phyloP scores from a whole-genome alignment of 2,888 invertebrate species.

The Hemicrepidius hirtus region DNA sequence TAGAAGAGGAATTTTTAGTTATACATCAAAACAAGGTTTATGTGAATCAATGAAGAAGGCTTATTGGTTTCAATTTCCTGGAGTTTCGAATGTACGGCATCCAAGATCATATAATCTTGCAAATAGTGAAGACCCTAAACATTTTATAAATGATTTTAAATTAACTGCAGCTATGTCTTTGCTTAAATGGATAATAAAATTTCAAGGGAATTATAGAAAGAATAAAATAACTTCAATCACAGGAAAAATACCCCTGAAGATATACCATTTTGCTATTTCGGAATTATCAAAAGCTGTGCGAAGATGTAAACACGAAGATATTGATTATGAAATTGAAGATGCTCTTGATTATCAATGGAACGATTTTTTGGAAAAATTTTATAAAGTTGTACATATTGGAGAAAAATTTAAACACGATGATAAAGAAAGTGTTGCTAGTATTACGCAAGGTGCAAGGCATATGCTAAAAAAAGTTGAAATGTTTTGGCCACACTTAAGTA shows the following conservation, averaged over 20 bases:
- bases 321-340: slow-evolving; percentile 72
- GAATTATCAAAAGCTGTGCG: slow-evolving; percentile 81
- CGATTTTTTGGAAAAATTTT: slow-evolving; percentile 79
- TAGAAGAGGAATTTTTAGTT: slow-evolving; percentile 68
- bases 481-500: slow-evolving; percentile 78
- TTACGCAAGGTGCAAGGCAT: slow-evolving; percentile 73
- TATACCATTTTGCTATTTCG: slow-evolving; percentile 81
- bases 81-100: slow-evolving; percentile 78
- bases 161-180: slow-evolving; percentile 86
- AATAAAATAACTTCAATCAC: slow-evolving; percentile 71
- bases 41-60: slow-evolving; percentile 76
- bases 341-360: slow-evolving; percentile 79
- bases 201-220: slow-evolving; percentile 29
- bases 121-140: slow-evolving; percentile 75
- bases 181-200: slow-evolving; percentile 78
- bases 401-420: slow-evolving; percentile 73
- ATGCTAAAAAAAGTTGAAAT: slow-evolving; percentile 77
- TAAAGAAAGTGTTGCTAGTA: slow-evolving; percentile 59
- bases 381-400: slow-evolving; percentile 77
- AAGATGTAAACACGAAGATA: slow-evolving; percentile 78
- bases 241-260: slow-evolving; percentile 75
- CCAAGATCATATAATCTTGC: slow-evolving; percentile 83
- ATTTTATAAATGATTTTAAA: slow-evolving; percentile 83
- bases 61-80: slow-evolving; percentile 78
- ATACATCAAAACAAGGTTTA: slow-evolving; percentile 74